Percentiles rank a stretch among this genome's conserved stretches.
Evolutionary conservation across 1,140 invertebrate species (phyloP).

Genomic region (Tetragnatha versicolor): DNA sequence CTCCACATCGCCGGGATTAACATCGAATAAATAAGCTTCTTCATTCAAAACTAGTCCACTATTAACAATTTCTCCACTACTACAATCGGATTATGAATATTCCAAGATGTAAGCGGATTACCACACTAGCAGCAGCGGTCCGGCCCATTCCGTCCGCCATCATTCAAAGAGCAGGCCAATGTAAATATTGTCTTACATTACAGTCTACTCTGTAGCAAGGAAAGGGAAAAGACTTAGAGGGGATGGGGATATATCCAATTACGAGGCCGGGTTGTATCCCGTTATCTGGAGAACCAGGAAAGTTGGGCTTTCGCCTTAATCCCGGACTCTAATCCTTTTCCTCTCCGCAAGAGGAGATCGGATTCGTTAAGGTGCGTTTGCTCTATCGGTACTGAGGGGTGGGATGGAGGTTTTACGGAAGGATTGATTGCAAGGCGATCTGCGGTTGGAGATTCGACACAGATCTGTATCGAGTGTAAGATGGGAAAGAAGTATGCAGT

Average conservation of each 20-base stretch:
- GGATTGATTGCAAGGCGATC: too few relatives aligned
- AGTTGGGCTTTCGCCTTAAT: background rate
- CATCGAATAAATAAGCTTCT: too few relatives aligned
- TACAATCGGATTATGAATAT: slow-evolving; percentile 2
- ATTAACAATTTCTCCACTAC: too few relatives aligned
- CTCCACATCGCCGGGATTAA: too few relatives aligned
- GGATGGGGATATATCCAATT: slow-evolving; percentile 10
- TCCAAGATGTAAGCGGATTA: slow-evolving; percentile 21
- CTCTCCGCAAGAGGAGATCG: background rate
- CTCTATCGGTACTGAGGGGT: too few relatives aligned
- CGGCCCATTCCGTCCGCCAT: background rate
- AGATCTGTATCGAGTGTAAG: too few relatives aligned
- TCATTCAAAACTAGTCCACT: too few relatives aligned
- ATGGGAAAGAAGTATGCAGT: too few relatives aligned
- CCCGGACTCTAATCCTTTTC: slow-evolving; percentile 19
- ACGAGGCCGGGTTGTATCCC: slow-evolving; percentile 14
- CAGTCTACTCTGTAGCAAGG: background rate
- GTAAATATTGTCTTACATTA: slow-evolving; percentile 30
- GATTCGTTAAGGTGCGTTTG: slow-evolving; percentile 28
- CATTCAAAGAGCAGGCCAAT: background rate
- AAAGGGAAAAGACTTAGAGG: background rate
- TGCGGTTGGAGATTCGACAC: too few relatives aligned
- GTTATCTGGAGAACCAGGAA: slow-evolving; percentile 38
- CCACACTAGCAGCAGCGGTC: background rate
- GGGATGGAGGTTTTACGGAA: too few relatives aligned